These are phyloP conservation scores for Caenorhabditis sp. DNA, from an alignment of 2,888 invertebrate genomes.

Conservation along the genomic window DNA sequence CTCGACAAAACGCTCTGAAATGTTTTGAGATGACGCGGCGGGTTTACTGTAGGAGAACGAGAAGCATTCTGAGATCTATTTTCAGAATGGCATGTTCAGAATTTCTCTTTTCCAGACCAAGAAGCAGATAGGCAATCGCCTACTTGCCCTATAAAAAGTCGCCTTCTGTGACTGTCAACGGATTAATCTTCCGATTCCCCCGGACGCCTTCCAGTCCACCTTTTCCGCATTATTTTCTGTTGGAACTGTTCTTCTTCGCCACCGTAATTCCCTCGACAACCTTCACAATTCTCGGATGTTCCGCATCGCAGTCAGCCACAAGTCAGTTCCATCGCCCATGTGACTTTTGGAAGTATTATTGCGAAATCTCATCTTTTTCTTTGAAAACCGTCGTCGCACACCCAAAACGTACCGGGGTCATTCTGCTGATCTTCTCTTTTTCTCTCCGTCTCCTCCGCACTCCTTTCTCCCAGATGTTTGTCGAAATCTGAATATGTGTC, in stretches of 20 bases:
- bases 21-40: not conserved
- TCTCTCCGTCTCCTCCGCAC: conserved; percentile 13
- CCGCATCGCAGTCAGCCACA: conserved; percentile 22
- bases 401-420: conserved; percentile 30
- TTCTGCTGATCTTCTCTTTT: conserved; percentile 6
- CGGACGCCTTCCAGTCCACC: too few relatives aligned
- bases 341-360: conserved; percentile 17
- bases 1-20: not conserved
- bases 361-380: conserved; percentile 16
- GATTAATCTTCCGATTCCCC: too few relatives aligned
- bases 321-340: not conserved
- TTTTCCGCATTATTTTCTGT: too few relatives aligned
- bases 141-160: too few relatives aligned
- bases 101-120: not conserved
- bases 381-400: conserved; percentile 23
- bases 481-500: conserved; percentile 38
- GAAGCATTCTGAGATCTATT: conserved; percentile 4
- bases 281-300: conserved; percentile 24
- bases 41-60: not conserved
- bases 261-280: too few relatives aligned
- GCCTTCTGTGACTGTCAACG: too few relatives aligned
- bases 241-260: too few relatives aligned
- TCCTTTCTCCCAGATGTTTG: conserved; percentile 18
- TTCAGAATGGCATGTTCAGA: too few relatives aligned
- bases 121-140: too few relatives aligned